These are phyloP conservation scores for Bos taurus DNA, from an alignment of 2,113 vertebrate species.

Conservation along the genomic window ARS-UCD2.0 NC_037349.1:58317001-58317500, in stretches of 20 bases:
- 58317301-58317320: not conserved
- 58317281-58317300: not conserved
- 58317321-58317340: not conserved
- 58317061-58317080: not conserved
- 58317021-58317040: accelerated
- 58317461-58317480: not conserved
- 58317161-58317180: not conserved
- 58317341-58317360: not conserved
- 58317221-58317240: not conserved
- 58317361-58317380: not conserved
- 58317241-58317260: conserved; percentile 31
- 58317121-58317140: not conserved
- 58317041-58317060: not conserved
- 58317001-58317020: not conserved
- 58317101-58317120: not conserved
- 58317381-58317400: accelerated
- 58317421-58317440: accelerated
- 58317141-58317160: not conserved
- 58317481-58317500: not conserved
- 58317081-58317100: not conserved
- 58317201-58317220: not conserved
- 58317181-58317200: not conserved
- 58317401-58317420: accelerated
- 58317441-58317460: not conserved
- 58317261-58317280: not conserved